phyloP scores from a whole-genome alignment of 2,113 vertebrate species.

The Microtus montanus region DNA sequence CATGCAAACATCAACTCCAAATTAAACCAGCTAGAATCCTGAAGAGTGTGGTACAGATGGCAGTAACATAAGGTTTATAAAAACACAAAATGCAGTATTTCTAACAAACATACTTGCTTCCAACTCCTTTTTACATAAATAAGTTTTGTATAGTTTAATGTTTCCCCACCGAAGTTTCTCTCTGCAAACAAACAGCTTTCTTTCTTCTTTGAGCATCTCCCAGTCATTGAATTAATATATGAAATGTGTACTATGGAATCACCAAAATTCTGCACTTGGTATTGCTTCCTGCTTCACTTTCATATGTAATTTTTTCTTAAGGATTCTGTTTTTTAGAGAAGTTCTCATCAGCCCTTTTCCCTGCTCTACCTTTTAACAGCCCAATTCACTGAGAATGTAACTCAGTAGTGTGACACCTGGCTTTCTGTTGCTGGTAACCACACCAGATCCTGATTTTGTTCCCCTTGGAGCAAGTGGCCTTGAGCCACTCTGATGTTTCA shows the following conservation, averaged over 20 bases:
- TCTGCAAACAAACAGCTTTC: constrained; percentile 67
- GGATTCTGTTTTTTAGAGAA: not conserved
- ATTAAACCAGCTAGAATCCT: constrained; percentile 71
- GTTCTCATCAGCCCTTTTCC: constrained; percentile 70
- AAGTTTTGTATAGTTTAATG: constrained; percentile 75
- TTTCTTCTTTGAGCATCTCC: constrained; percentile 27
- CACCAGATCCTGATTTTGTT: constrained; percentile 39
- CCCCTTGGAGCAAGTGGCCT: constrained; percentile 65
- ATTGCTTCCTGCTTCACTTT: constrained; percentile 42
- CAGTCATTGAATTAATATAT: constrained; percentile 52
- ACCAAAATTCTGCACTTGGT: constrained; percentile 62
- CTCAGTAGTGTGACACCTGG: constrained; percentile 38
- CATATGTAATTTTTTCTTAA: constrained; percentile 64
- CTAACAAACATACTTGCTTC: constrained; percentile 79
- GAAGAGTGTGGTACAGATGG: constrained; percentile 75
- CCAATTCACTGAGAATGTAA: constrained; percentile 14
- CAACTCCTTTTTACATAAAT: constrained; percentile 74
- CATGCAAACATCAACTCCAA: constrained; percentile 67
- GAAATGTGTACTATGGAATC: constrained; percentile 25
- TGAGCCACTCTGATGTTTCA: constrained; percentile 62
- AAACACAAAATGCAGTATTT: constrained; percentile 77
- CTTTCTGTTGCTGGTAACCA: constrained; percentile 43
- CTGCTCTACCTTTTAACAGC: constrained; percentile 28
- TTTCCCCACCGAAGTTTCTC: constrained; percentile 73
- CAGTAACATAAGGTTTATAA: constrained; percentile 79